Base-by-base conservation (phyloP, 2,113 vertebrate genomes). In the Dromaius novaehollandiae region DNA sequence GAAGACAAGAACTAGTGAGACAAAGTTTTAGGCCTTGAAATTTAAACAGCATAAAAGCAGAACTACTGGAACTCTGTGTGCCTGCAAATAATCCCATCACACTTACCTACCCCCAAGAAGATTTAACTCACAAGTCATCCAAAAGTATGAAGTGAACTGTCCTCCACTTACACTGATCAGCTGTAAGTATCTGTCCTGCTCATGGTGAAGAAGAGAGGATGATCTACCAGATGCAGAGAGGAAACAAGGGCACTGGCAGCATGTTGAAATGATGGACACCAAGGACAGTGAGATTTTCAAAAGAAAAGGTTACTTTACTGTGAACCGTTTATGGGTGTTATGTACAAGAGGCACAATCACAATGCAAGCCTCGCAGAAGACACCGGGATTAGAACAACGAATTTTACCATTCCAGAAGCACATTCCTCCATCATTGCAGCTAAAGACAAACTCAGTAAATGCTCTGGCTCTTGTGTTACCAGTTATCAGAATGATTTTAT, bases 291-390 rank as follows among this genome's bases (percentile, higher is more conserved):
- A 44, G 56, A 9, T 17, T 46, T 55, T 36, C n/a, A 26, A 61
- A 55, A 56, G 4, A n/a, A 66, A 70, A 32, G 79, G 18, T 18
- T 51, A 56, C 38, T 75, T 42, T 55, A 36, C 61, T 36, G 20
- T 25, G 56, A 93, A 40, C n/a, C 28, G 26, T 25, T 19, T 63
- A 5, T 2, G 6, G 65, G 81, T 77, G 38, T 15, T 66, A 32
- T 6, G 24, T 11, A 16, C 58, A 58, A 80, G 20, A 58, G 38
- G 17, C 75, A 70, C 25, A 26, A 19, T 19, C 20, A 19, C 68
- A 48, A 1, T 12, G 25, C 0, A 0, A 65, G 16, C 51, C 18
- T 11, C 2, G 13, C 42, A 84, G 46, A 24, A 24, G 36, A 68
- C 40, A 69, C 17, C 3, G 4, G 46, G 19, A 26, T 28, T 34